These are phyloP conservation scores for Trisateles emortualis DNA, from an alignment of 2,888 invertebrate species.

Conservation along the genomic window DNA sequence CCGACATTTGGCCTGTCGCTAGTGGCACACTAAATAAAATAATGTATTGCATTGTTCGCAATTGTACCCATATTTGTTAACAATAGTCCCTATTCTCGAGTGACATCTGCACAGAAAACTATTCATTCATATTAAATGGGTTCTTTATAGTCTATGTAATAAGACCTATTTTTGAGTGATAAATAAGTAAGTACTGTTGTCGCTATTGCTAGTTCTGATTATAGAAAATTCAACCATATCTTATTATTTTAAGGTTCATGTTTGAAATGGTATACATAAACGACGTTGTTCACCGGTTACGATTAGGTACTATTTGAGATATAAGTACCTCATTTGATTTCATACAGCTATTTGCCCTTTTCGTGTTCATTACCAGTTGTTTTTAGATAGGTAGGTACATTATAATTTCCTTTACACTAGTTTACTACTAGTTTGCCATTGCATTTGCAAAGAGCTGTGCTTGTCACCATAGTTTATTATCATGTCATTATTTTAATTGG, in stretches of 20 bases:
- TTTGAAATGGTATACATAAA: constrained; percentile 18
- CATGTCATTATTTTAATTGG: too few species aligned
- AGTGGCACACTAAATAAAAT: constrained; percentile 77
- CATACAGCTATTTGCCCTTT: constrained; percentile 71
- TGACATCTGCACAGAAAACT: constrained; percentile 66
- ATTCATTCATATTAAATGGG: constrained; percentile 16
- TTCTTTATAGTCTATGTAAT: constrained; percentile 12
- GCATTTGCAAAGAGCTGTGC: too few species aligned
- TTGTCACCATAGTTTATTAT: too few species aligned
- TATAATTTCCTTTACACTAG: too few species aligned
- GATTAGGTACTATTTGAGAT: constrained; percentile 76
- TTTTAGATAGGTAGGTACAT: too few species aligned
- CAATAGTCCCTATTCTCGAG: constrained; percentile 72
- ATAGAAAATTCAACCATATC: constrained; percentile 11
- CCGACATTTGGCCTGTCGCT: constrained; percentile 77
- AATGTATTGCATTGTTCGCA: constrained; percentile 77
- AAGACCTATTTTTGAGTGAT: constrained; percentile 33
- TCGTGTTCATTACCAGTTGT: constrained; percentile 70
- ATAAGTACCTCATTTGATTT: constrained; percentile 64
- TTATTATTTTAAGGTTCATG: constrained; percentile 13
- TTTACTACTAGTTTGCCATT: too few species aligned
- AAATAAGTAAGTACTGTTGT: background rate
- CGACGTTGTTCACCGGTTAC: constrained; percentile 41
- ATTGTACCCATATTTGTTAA: constrained; percentile 84
- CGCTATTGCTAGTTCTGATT: background rate